These are phyloP conservation scores for Clepsis dumicolana DNA, from an alignment of 2,888 invertebrate genomes.

Conservation along the genomic window DNA sequence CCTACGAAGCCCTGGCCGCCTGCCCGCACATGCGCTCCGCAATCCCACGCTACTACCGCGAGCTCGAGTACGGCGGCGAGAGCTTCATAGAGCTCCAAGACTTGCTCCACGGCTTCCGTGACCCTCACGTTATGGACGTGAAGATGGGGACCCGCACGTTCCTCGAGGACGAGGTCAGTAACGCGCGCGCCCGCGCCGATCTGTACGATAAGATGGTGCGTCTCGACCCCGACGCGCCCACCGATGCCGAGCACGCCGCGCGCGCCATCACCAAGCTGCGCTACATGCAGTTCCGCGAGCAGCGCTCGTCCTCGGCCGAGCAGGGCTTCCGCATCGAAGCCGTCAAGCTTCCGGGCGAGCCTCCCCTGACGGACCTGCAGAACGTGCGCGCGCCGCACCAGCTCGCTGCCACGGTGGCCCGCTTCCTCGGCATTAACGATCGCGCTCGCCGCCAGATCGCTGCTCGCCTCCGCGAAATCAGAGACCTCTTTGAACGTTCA, in stretches of 20 bases:
- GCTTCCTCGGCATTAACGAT: slow-evolving; percentile 89
- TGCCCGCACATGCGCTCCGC: slow-evolving; percentile 90
- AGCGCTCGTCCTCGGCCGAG: slow-evolving; percentile 96
- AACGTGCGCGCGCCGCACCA: slow-evolving; percentile 93
- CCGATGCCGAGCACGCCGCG: slow-evolving; percentile 91
- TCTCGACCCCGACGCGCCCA: slow-evolving; percentile 95
- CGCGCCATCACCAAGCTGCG: slow-evolving; percentile 97
- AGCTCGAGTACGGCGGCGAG: slow-evolving; percentile 92
- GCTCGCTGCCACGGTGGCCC: slow-evolving; percentile 90
- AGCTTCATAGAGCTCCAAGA: slow-evolving; percentile 98
- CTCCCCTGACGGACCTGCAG: slow-evolving; percentile 95
- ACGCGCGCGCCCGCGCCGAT: slow-evolving; percentile 93
- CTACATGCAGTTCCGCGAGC: slow-evolving; percentile 98
- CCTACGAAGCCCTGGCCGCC: slow-evolving; percentile 92
- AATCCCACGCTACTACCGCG: slow-evolving; percentile 94
- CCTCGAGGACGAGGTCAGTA: slow-evolving; percentile 97
- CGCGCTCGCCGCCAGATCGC: slow-evolving; percentile 89
- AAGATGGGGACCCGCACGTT: slow-evolving; percentile 99
- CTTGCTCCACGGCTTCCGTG: slow-evolving; percentile 94
- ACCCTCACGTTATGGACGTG: slow-evolving; percentile 98
- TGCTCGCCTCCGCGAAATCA: slow-evolving; percentile 91
- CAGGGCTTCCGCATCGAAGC: slow-evolving; percentile 99
- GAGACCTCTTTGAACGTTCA: slow-evolving; percentile 92
- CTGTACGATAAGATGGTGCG: slow-evolving; percentile 98
- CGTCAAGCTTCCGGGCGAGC: slow-evolving; percentile 93